These are phyloP conservation scores for Ceratothoa steindachneri DNA, from an alignment of 2,888 invertebrate genomes.

Conservation along the genomic window DNA sequence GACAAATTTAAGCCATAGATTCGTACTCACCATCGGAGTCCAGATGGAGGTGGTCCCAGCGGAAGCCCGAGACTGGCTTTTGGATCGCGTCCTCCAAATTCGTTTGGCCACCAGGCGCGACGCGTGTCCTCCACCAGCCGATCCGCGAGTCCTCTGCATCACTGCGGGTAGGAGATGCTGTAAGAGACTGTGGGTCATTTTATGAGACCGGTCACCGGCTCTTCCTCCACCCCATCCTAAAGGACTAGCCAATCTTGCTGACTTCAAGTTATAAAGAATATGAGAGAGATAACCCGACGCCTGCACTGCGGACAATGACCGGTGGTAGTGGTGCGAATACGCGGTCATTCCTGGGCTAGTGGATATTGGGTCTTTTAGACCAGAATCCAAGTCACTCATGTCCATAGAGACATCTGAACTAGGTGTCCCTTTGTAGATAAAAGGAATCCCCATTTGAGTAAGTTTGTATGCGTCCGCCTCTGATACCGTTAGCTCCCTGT, in stretches of 20 bases:
- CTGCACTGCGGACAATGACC: constrained; percentile 38
- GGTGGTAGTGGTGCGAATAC: constrained; percentile 23
- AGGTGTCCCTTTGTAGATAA: constrained; percentile 35
- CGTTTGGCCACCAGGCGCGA: constrained; percentile 72
- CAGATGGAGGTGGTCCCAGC: constrained; percentile 63
- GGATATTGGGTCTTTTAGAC: not conserved
- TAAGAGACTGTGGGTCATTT: constrained; percentile 31
- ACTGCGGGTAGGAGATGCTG: constrained; percentile 47
- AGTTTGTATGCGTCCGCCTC: constrained; percentile 41
- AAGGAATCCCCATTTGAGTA: constrained; percentile 27
- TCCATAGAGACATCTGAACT: constrained; percentile 41
- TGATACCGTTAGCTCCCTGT: constrained; percentile 35
- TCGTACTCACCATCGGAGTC: constrained; percentile 80
- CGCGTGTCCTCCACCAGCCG: constrained; percentile 51
- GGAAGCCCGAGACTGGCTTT: constrained; percentile 68
- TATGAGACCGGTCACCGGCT: constrained; percentile 15
- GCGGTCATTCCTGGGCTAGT: not conserved
- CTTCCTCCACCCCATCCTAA: constrained; percentile 6
- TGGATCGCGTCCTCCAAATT: constrained; percentile 78
- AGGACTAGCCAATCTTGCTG: not conserved
- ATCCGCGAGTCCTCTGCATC: constrained; percentile 45
- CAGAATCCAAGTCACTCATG: constrained; percentile 29
- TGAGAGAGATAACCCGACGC: constrained; percentile 32
- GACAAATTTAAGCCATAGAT: too few relatives aligned
- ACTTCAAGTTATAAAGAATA: constrained; percentile 20